Conservation (phyloP, 2,797 vertebrate genomes). For the Esox masquinongy region DNA sequence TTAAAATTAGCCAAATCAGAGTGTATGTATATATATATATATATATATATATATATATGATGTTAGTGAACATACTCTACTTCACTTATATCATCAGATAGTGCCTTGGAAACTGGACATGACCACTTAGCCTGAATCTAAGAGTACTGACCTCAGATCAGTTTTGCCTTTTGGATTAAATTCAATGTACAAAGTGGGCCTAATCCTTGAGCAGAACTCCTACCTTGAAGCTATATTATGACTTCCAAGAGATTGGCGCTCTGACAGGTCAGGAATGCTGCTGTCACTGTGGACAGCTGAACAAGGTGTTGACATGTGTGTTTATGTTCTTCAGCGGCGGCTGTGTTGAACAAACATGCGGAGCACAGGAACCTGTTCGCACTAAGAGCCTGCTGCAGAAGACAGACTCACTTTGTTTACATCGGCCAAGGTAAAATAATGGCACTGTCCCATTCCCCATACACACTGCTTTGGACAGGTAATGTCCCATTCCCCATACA, state of each 20-base stretch:
- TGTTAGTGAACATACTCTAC: background rate
- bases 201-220: background rate
- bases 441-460: background rate
- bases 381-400: constrained; percentile 77
- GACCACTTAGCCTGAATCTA: background rate
- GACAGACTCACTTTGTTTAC: constrained; percentile 75
- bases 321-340: constrained; percentile 59
- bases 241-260: background rate
- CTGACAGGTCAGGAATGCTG: constrained; percentile 10
- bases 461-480: too few relatives aligned
- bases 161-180: background rate
- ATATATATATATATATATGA: background rate
- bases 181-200: background rate
- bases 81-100: background rate
- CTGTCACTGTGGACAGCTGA: background rate
- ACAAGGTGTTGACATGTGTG: background rate
- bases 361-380: constrained; percentile 71
- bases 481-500: too few relatives aligned
- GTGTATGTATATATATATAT: background rate
- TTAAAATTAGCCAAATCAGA: background rate
- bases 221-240: background rate
- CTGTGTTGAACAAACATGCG: constrained; percentile 51
- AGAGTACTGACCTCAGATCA: background rate
- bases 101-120: background rate
- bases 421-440: constrained; percentile 72